Evolutionary conservation across 2,888 invertebrate genomes (phyloP), one percentile per base, ranked within the genome.

Genomic region (Cerastoderma edule): DNA sequence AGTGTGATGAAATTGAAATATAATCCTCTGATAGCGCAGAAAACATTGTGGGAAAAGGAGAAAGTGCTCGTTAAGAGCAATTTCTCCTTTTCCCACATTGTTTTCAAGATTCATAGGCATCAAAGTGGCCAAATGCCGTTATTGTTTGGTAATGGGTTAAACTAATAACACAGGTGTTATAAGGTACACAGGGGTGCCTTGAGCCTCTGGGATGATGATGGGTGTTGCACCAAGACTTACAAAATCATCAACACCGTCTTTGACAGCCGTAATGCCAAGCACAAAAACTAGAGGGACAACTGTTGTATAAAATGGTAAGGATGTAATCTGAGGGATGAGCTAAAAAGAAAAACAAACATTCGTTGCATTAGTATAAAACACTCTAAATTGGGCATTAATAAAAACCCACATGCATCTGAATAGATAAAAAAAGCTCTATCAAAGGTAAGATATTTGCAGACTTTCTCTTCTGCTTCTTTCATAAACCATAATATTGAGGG

Each of bases 221-320:
- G 19, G 22, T 50, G 16, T 6, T 46, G 33, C 28, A n/a, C 16
- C 28, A 32, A 54, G 81, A 96, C 97, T 96, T 94, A 99, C 99
- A 94, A 97, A 97, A 93, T 99, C 99, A 94, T 99, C 99, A 93
- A 98, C 97, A 90, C 97, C 98, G 95, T 99, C 99, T 94, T 99
- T 99, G 89, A 98, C 95, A 90, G 98, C 98, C 88, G 98, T 98
- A 92, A 99, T 95, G 70, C 96, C 96, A 83, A 99, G 95, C 89
- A 99, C 99, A 84, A 98, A 97, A 87, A 97, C 96, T 87, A 99
- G 95, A 83, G 99, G 99, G 93, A 99, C 96, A 87, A 98, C 97
- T 87, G 99, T 99, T 85, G 99, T 98, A 92, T 98, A 96, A 87
- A 98, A 98, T 80, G 98, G 98, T 89, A 99, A 95, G 90, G 98